Evolutionary conservation across 92 coral and sea anemone genomes (phyloP), one percentile per base, ranked within the genome.

Genomic region (Palythoa caribaeorum): DNA sequence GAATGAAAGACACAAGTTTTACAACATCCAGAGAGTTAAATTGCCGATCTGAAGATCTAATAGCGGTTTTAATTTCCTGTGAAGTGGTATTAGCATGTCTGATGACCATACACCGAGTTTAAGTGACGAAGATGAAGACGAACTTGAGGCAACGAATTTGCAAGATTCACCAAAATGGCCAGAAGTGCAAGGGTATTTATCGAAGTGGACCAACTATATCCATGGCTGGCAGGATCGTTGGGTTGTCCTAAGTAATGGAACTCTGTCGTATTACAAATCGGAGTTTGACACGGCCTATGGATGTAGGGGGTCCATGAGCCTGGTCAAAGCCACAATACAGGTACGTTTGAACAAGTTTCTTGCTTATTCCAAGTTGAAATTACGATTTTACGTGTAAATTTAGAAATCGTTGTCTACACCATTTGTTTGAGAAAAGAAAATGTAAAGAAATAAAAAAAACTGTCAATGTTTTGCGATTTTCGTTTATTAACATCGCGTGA

Each of bases 151-250:
- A 44, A 72, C 90, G 5, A 88, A 79, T 47, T 87, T 94, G 47
- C 93, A 87, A 55, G 75, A 86, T 39, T 79, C 88, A 48, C 96
- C 95, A 3, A 92, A 81, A 77, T 92, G 92, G 16, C 94, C 96
- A 57, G 96, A 94, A 53, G 83, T 91, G 78, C 98, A 97, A 87
- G 99, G 95, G 13, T 84, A 92, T 86, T 90, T 97, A 77, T 97
- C 99, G 80, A 97, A 97, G 89, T 97, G 99, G 99, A 97, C 99
- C 20, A 97, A 97, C 95, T 97, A 97, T 77, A 91, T 97, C 51
- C 99, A 97, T 70, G 99, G 99, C 66, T 97, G 99, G 99, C 99
- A 97, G 70, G 99, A 97, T 80, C 90, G 99, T 85, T 97, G 95
- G 95, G 98, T 97, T 17, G 96, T 97, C n/a, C 84, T 97, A 21